Percentiles rank a stretch among this genome's conserved stretches.
These are phyloP conservation scores for Maconellicoccus hirsutus DNA, from an alignment of 1,140 invertebrate genomes.

Conservation along the genomic window DNA sequence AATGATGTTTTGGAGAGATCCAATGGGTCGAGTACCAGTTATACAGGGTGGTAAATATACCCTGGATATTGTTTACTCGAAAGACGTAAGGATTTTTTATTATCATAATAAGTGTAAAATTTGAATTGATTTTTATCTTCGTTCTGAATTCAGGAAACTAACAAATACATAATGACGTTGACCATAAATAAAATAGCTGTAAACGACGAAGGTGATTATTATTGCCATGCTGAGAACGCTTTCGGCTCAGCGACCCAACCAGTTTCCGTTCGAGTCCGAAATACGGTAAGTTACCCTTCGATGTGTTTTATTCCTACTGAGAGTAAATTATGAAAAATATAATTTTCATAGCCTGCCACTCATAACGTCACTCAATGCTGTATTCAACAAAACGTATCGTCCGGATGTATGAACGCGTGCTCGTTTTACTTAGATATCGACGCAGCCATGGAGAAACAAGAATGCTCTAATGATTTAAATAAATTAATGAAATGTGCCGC, in stretches of 20 bases:
- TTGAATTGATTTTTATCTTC: constrained; percentile 14
- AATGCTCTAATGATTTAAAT: constrained; percentile 68
- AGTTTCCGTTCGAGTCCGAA: constrained; percentile 55
- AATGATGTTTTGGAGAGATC: constrained; percentile 64
- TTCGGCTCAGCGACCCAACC: constrained; percentile 56
- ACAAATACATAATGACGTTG: constrained; percentile 56
- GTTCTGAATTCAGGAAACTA: constrained; percentile 38
- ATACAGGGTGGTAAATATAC: constrained; percentile 62
- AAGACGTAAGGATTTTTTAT: constrained; percentile 34
- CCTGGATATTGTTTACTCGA: constrained; percentile 39
- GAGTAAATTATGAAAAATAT: too few species aligned
- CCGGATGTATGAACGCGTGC: constrained; percentile 62
- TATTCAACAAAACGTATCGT: constrained; percentile 57
- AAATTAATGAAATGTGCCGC: constrained; percentile 75
- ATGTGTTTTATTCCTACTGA: neutral
- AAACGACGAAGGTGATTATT: constrained; percentile 61
- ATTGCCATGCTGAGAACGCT: constrained; percentile 67
- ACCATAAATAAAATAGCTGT: constrained; percentile 55
- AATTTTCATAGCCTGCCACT: constrained; percentile 36
- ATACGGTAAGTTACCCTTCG: constrained; percentile 33
- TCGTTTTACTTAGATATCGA: constrained; percentile 69
- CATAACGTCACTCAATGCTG: constrained; percentile 65
- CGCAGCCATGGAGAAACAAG: constrained; percentile 57
- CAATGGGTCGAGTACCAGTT: constrained; percentile 51
- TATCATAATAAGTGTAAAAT: too few species aligned